Conservation (phyloP, 1,140 invertebrate genomes). For the Drosophila paulistorum region DNA sequence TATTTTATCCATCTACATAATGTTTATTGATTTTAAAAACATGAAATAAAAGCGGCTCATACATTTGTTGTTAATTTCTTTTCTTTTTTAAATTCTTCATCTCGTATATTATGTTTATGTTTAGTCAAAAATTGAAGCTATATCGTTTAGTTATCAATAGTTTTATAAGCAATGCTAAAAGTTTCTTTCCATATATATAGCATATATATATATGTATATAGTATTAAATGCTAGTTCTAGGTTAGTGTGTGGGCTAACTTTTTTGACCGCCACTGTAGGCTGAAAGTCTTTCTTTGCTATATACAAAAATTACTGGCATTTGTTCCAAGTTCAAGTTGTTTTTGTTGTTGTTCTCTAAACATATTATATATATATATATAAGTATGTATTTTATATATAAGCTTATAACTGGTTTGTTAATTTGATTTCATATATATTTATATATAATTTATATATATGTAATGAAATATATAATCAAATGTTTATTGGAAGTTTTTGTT, state of each 20-base stretch:
- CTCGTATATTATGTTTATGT: slow-evolving; percentile 30
- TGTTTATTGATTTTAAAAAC: slow-evolving; percentile 16
- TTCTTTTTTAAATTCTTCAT: slow-evolving; percentile 11
- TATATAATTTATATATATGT: not conserved
- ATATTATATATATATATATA: not conserved
- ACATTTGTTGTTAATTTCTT: slow-evolving; percentile 12
- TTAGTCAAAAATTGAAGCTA: slow-evolving; percentile 61
- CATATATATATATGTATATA: not conserved
- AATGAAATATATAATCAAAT: slow-evolving; percentile 37
- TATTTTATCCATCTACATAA: slow-evolving; percentile 9
- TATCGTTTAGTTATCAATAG: slow-evolving; percentile 32
- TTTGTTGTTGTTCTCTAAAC: not conserved
- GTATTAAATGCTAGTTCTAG: slow-evolving; percentile 59
- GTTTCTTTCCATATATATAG: slow-evolving; percentile 31
- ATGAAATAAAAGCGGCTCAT: slow-evolving; percentile 40
- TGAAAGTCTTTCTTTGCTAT: slow-evolving; percentile 68
- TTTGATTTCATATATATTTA: slow-evolving; percentile 8
- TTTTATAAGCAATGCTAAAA: slow-evolving; percentile 66
- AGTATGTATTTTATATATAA: slow-evolving; percentile 12
- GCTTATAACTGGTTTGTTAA: slow-evolving; percentile 41
- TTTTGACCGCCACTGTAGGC: slow-evolving; percentile 19
- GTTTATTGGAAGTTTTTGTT: slow-evolving; percentile 46
- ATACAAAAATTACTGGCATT: slow-evolving; percentile 31
- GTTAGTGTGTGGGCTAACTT: slow-evolving; percentile 39
- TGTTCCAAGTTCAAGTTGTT: not conserved